Conservation (phyloP, 2,888 invertebrate genomes). For the Gnatocerus cornutus region DNA sequence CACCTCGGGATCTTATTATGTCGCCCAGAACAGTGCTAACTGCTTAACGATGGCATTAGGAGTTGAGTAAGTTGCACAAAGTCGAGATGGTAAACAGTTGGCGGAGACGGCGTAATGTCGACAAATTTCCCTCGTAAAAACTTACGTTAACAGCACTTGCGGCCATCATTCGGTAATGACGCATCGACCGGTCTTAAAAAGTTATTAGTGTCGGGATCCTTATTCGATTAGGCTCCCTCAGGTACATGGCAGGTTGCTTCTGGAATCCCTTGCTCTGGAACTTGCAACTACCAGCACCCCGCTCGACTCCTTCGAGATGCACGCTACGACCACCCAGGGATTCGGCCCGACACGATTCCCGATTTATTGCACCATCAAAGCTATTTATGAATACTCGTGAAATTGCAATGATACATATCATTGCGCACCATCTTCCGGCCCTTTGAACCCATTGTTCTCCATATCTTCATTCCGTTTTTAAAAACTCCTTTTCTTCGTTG, state of each 20-base stretch:
- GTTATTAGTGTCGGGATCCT: slow-evolving; percentile 64
- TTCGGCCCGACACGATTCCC: slow-evolving; percentile 66
- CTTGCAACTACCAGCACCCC: slow-evolving; percentile 48
- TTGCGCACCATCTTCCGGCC: slow-evolving; percentile 29
- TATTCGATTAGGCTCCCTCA: slow-evolving; percentile 65
- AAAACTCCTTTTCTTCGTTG: no score
- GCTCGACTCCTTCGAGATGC: slow-evolving; percentile 64
- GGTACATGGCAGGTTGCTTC: slow-evolving; percentile 58
- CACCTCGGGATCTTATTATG: slow-evolving; percentile 59
- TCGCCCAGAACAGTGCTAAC: slow-evolving; percentile 56
- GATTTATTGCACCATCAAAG: slow-evolving; percentile 69
- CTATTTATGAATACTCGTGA: slow-evolving; percentile 70
- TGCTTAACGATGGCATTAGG: slow-evolving; percentile 61
- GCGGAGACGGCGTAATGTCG: slow-evolving; percentile 51
- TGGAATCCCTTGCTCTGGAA: slow-evolving; percentile 50
- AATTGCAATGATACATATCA: slow-evolving; percentile 67
- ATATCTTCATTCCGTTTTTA: neutral
- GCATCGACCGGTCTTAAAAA: slow-evolving; percentile 64
- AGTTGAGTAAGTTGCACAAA: slow-evolving; percentile 61
- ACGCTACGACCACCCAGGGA: slow-evolving; percentile 69
- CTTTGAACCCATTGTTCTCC: neutral
- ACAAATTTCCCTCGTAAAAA: slow-evolving; percentile 50
- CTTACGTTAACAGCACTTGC: slow-evolving; percentile 43
- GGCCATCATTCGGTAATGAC: slow-evolving; percentile 65
- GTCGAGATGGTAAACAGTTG: slow-evolving; percentile 57